Percentiles rank a stretch among this genome's conserved stretches.
These are phyloP conservation scores for Gobius niger DNA, from an alignment of 2,113 vertebrate genomes.

Conservation along the genomic window DNA sequence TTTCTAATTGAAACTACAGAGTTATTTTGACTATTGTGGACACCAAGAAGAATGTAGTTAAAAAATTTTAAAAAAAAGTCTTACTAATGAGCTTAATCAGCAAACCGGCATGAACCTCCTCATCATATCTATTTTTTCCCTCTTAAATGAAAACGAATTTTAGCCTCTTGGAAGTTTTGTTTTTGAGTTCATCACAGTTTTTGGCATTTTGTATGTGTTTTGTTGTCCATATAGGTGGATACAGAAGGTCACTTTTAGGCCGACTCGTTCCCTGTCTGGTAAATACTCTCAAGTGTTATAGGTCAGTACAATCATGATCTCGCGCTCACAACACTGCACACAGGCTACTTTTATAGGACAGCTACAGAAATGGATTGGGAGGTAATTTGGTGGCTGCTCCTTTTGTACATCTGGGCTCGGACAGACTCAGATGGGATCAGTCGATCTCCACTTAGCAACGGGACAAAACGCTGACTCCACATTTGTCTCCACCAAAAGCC, in stretches of 20 bases:
- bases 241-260: conserved; percentile 13
- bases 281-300: conserved; percentile 31
- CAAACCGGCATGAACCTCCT: too few species aligned
- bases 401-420: conserved; percentile 50
- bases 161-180: too few species aligned
- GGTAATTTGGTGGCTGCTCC: conserved; percentile 61
- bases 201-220: neutral
- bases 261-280: conserved; percentile 17
- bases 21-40: too few species aligned
- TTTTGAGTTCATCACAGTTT: too few species aligned
- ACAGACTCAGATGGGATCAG: conserved; percentile 61
- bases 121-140: too few species aligned
- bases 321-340: conserved; percentile 36
- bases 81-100: too few species aligned
- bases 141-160: too few species aligned
- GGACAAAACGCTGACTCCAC: conserved; percentile 65
- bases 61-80: too few species aligned
- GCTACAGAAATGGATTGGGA: conserved; percentile 61
- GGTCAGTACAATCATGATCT: conserved; percentile 33
- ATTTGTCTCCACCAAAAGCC: conserved; percentile 63
- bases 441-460: conserved; percentile 50
- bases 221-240: neutral
- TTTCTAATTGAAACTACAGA: too few species aligned
- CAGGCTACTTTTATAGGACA: conserved; percentile 47
- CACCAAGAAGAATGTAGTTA: too few species aligned